A percentile compares a stretch with the other conserved stretches of the same genome.
Conservation (phyloP, 2,113 vertebrate species). For the Neoarius graeffei region DNA sequence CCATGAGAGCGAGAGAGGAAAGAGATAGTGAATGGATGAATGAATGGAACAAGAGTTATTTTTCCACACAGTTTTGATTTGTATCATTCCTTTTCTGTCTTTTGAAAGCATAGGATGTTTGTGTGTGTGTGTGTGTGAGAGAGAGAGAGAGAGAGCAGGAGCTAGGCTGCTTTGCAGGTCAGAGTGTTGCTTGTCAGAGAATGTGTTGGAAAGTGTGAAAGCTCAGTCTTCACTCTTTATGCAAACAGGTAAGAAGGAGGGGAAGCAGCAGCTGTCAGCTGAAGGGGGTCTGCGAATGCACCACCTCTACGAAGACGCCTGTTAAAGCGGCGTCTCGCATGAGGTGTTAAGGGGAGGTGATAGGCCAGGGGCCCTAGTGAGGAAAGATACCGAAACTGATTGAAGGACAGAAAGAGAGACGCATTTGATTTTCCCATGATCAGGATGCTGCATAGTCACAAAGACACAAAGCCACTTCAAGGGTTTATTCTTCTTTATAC, state of each 20-base stretch:
- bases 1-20: conserved; percentile 53
- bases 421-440: conserved; percentile 56
- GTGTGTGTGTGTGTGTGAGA: conserved; percentile 5
- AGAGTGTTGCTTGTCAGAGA: conserved; percentile 41
- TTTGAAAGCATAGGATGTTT: background rate
- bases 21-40: conserved; percentile 44
- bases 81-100: background rate
- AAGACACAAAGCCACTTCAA: background rate
- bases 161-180: conserved; percentile 48
- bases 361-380: conserved; percentile 35
- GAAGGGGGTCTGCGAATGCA: background rate
- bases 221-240: conserved; percentile 48
- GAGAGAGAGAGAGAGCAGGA: background rate
- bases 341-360: conserved; percentile 57
- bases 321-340: conserved; percentile 55
- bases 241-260: conserved; percentile 50
- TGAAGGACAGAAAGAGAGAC: conserved; percentile 45
- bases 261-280: conserved; percentile 47
- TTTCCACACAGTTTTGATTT: background rate
- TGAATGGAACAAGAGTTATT: background rate
- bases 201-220: conserved; percentile 51
- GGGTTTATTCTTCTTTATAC: background rate
- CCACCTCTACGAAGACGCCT: conserved; percentile 48
- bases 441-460: conserved; percentile 42
- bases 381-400: conserved; percentile 32